Base-by-base conservation (phyloP, 92 coral and sea anemone species). In the Phenganax stokvisi region DNA sequence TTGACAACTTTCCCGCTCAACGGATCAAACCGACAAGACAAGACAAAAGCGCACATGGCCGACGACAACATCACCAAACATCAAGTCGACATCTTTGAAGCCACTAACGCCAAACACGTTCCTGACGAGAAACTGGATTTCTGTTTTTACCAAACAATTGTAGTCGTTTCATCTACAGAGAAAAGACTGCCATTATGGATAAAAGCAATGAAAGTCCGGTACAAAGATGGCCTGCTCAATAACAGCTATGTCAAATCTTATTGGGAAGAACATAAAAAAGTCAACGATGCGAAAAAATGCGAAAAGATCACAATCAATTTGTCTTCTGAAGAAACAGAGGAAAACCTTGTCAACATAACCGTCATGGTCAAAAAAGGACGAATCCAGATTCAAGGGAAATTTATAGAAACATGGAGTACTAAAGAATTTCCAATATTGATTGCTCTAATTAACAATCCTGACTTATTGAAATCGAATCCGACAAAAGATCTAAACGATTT, bases 181-280 rank as follows among this genome's bases (percentile, higher is more conserved):
- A 16, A 70, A 70, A 70, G 75, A 28, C 8, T 70, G 51, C 75
- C 75, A 31, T 51, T 70, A 20, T 70, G 75, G 75, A 70, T 70
- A n/a, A 20, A 31, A 70, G 75, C 53, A 7, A 70, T 70, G 75
- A 70, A 70, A 10, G 4, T 70, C 6, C 31, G 75, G 15, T 70
- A 70, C 51, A 31, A 70, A 70, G 16, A 70, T 13, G 60, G 60
- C 60, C 60, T 56, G 9, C 60, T 8, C 9, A 56, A 56, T 70
- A 28, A 70, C 53, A 70, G 30, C 75, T n/a, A 7, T 15, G 15
- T 70, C 31, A 28, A 16, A 70, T 16, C 75, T 15, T 47, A 20
- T 3, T 70, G 75, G 75, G 75, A 70, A 20, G 75, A 70, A 70
- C 37, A 5, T 28, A 51, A 70, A 20, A 28, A 70, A 7, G 15